Base-by-base conservation (phyloP, 2,888 invertebrate genomes). In the Mythimna lalbum region DNA sequence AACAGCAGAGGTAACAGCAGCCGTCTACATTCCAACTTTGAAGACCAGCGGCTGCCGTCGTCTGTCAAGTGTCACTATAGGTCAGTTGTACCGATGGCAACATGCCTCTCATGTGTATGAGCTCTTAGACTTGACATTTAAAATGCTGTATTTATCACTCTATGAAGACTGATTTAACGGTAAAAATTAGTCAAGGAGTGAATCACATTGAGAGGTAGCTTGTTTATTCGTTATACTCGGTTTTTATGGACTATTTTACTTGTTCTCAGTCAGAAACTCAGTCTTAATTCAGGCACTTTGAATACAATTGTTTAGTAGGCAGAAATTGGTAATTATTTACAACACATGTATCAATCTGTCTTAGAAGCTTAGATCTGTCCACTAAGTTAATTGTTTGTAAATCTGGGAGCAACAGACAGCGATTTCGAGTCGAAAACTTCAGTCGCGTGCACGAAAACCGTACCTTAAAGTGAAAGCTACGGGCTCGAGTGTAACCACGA, bases 231-330 rank as follows among this genome's bases (percentile, higher is more conserved):
- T 56, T 33, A 52, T 49, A 62, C n/a, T 72, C 56, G 9, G 31
- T 67, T 60, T 47, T 19, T 19, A 52, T 23, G 36, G 12, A 50
- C 47, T 59, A 65, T 62, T 47, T 66, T 56, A 31, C 31, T 72
- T 70, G 21, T 52, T 57, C 6, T 79, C 65, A 66, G 63, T 73
- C 57, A 53, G 43, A 69, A 70, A 74, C 62, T 73, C 80, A 75
- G 81, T 79, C 79, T 76, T 71, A 72, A 57, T 10, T 63, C 50
- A 76, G 76, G 76, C 79, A 79, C 72, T 81, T 76, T 47, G 33
- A 43, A 59, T 67, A 39, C 39, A 70, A 23, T 50, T 55, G 7
- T 53, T 55, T 56, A 65, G 56, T 62, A 56, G 47, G 19, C 55
- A 64, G 52, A 71, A 19, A 49, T 0, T 23, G 47, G 27, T 47